phyloP scores from a whole-genome alignment of 30 jellyfish, hydroid and myxozoan species.

The Turritopsis rubra region DNA sequence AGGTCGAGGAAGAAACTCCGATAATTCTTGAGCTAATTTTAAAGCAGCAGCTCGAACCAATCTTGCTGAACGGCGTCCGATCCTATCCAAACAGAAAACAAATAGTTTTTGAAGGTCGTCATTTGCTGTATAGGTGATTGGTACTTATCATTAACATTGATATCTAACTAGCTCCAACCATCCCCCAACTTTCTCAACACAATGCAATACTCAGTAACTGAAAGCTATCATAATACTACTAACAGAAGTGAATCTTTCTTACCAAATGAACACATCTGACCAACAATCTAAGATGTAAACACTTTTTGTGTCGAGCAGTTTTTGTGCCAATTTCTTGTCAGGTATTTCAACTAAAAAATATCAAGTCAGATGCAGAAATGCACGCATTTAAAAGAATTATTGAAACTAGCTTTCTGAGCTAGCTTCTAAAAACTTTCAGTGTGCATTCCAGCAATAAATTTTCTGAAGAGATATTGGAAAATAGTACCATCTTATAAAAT shows the following conservation, averaged over 20 bases:
- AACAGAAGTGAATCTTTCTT: no score
- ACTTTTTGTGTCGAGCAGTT: constrained; percentile 74
- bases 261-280: constrained; percentile 98
- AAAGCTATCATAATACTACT: no score
- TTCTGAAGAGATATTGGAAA: no score
- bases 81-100: constrained; percentile 46
- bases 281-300: constrained; percentile 94
- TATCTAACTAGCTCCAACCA: no score
- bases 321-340: constrained; percentile 50
- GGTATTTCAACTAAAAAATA: constrained; percentile 78
- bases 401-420: no score
- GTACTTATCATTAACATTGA: neutral
- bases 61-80: constrained; percentile 99
- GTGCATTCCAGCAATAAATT: neutral
- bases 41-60: constrained; percentile 97
- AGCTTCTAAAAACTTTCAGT: no score
- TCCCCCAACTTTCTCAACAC: no score
- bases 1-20: constrained; percentile 90
- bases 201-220: no score
- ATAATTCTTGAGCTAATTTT: constrained; percentile 90
- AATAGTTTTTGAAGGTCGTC: neutral
- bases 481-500: no score
- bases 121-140: neutral
- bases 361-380: neutral
- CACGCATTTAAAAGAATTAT: no score